Evolutionary conservation across 2,113 vertebrate genomes (phyloP), one percentile per base, ranked within the genome.

Genomic region (Cololabis saira): DNA sequence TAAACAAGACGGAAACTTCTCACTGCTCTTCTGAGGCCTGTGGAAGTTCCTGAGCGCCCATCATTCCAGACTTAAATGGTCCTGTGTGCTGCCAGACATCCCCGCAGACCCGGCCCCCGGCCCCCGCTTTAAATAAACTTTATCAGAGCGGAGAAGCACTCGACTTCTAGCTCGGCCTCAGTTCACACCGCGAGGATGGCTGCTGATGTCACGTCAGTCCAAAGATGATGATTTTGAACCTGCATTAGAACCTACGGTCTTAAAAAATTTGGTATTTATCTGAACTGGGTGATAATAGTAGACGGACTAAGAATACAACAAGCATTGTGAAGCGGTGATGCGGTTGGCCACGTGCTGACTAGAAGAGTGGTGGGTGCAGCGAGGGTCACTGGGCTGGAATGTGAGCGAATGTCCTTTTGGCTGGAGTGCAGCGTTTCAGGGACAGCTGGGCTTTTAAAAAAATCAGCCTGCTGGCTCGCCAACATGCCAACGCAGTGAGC

Each of bases 381-480:
- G 51, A 80, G 83, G 85, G 79, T 87, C 83, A 87, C 72, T 61
- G 67, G 74, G 85, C 15, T 67, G 89, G 87, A 83, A 91, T 89
- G 90, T 74, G 84, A 81, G 68, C n/a, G 30, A 74, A 75, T 84
- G 83, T 60, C 84, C 83, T 87, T 86, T 88, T 79, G 86, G 77
- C 80, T 71, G 48, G 0, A 54, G 54, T 61, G 27, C 58, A 52
- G 65, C 68, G 76, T 69, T 71, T 14, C 67, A 51, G 69, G 27
- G 83, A 89, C 90, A 90, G 90, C 89, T 91, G 90, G 80, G 60
- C 24, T 11, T 47, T 47, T 13, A 58, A 21, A 22, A 58, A 13
- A 69, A 67, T 15, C 59, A 30, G 64, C 51, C 50, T n/a, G 58
- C 63, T 13, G 27, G 61, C 42, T 61, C 16, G 15, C 45, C 22